Evolutionary conservation across 2,113 vertebrate genomes (phyloP).

Genomic region (Rostratula benghalensis): DNA sequence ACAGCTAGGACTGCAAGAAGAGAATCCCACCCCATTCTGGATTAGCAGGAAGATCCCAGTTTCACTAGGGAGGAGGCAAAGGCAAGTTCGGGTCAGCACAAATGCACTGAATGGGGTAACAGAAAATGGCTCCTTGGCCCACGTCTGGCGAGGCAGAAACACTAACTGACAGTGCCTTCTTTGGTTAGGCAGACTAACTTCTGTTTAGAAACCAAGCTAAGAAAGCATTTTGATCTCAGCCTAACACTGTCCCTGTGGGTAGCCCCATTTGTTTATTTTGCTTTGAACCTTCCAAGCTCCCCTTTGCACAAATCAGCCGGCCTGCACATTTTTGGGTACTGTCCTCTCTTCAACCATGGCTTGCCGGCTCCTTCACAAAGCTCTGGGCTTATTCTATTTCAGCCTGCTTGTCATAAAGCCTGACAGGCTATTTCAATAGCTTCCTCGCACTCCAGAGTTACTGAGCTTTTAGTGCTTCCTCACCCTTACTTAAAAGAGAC

Average conservation of each 20-base stretch:
- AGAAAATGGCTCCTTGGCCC: neutral
- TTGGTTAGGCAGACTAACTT: neutral
- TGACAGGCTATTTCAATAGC: constrained; percentile 52
- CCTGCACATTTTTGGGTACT: neutral
- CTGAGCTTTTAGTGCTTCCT: constrained; percentile 37
- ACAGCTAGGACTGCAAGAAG: neutral
- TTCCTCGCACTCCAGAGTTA: constrained; percentile 31
- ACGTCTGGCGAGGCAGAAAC: neutral
- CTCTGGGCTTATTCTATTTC: constrained; percentile 18
- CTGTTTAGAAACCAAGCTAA: constrained; percentile 7
- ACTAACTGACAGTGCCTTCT: constrained; percentile 13
- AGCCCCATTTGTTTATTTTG: constrained; percentile 39
- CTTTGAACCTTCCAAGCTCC: constrained; percentile 23
- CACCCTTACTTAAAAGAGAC: constrained; percentile 28
- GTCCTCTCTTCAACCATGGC: neutral
- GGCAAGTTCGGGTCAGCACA: neutral
- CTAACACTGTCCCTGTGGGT: constrained; percentile 5
- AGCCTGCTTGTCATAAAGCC: constrained; percentile 22
- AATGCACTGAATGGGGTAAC: neutral
- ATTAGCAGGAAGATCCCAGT: neutral
- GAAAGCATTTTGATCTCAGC: neutral
- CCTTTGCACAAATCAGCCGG: constrained; percentile 32
- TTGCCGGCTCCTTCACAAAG: neutral
- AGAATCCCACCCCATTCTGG: neutral
- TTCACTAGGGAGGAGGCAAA: neutral